A percentile compares a stretch with the other conserved stretches of the same genome.
Conservation (phyloP, 1,140 invertebrate genomes). For the Temnothorax longispinosus region DNA sequence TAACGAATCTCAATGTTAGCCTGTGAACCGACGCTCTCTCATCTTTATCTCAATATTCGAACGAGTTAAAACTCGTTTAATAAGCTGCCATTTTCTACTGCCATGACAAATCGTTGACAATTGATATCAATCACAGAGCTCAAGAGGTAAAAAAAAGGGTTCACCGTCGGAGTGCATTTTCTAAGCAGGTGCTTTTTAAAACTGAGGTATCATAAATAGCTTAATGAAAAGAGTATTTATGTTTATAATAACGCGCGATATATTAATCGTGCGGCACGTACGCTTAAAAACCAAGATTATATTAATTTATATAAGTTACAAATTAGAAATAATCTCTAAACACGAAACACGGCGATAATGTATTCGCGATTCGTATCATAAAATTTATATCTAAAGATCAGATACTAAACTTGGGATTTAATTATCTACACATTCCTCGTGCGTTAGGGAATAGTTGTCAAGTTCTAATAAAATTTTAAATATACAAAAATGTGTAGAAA, state of each 20-base stretch:
- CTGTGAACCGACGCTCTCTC: conserved; percentile 27
- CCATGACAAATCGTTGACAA: conserved; percentile 82
- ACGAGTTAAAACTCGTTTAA: conserved; percentile 68
- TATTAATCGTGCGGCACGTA: conserved; percentile 12
- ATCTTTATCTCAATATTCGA: conserved; percentile 46
- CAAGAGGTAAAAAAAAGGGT: conserved; percentile 59
- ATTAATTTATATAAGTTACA: conserved; percentile 32
- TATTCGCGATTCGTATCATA: conserved; percentile 28
- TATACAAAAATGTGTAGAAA: conserved; percentile 25
- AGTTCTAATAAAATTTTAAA: conserved; percentile 32
- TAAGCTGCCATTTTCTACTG: conserved; percentile 82
- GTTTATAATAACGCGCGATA: conserved; percentile 35
- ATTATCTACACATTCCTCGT: conserved; percentile 38
- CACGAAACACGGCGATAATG: background rate
- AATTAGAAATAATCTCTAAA: conserved; percentile 13
- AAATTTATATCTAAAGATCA: conserved; percentile 30
- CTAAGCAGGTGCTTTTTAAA: conserved; percentile 58
- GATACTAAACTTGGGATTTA: conserved; percentile 23
- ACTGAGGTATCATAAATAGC: conserved; percentile 47
- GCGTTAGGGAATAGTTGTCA: conserved; percentile 24
- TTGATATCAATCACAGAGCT: conserved; percentile 76
- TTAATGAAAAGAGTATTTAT: conserved; percentile 32
- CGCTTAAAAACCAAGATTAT: conserved; percentile 24
- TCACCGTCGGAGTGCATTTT: conserved; percentile 60
- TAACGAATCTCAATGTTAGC: conserved; percentile 58